Conservation (phyloP, 2,113 vertebrate genomes). For the Ornithorhynchus anatinus region DNA sequence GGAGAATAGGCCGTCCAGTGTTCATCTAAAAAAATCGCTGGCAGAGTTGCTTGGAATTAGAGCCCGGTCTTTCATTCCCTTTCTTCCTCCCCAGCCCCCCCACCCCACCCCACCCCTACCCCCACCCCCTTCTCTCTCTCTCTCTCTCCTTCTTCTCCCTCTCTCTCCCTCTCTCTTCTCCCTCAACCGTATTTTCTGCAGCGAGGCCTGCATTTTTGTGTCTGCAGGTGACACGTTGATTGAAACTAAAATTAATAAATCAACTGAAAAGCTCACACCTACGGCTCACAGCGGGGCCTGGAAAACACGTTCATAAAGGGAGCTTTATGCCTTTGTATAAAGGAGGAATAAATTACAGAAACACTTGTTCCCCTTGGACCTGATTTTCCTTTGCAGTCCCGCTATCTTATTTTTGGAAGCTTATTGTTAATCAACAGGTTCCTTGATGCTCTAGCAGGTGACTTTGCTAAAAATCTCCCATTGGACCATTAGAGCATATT, state of each 20-base stretch:
- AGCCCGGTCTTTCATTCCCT: slow-evolving; percentile 54
- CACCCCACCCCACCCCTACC: too few relatives aligned
- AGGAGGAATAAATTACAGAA: slow-evolving; percentile 84
- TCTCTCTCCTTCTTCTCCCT: not conserved
- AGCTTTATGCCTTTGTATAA: slow-evolving; percentile 82
- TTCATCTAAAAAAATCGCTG: slow-evolving; percentile 46
- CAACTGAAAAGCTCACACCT: slow-evolving; percentile 83
- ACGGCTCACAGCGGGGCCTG: slow-evolving; percentile 82
- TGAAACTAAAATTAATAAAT: slow-evolving; percentile 89
- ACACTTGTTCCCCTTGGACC: slow-evolving; percentile 83
- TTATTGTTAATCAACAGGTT: slow-evolving; percentile 84
- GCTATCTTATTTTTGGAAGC: slow-evolving; percentile 81
- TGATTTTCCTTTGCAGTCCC: slow-evolving; percentile 79
- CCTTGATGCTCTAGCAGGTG: slow-evolving; percentile 80
- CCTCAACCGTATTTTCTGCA: slow-evolving; percentile 67
- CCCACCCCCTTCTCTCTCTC: too few relatives aligned
- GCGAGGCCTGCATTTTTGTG: slow-evolving; percentile 79
- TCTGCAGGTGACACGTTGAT: slow-evolving; percentile 87
- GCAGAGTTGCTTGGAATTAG: slow-evolving; percentile 70
- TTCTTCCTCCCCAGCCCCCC: slow-evolving; percentile 8
- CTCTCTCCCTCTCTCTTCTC: not conserved
- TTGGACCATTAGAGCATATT: slow-evolving; percentile 77
- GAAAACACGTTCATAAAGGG: slow-evolving; percentile 82
- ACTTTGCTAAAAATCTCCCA: slow-evolving; percentile 83
- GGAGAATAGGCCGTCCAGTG: slow-evolving; percentile 23